phyloP scores from a whole-genome alignment of 2,113 vertebrate species.

The Mixornis gularis region DNA sequence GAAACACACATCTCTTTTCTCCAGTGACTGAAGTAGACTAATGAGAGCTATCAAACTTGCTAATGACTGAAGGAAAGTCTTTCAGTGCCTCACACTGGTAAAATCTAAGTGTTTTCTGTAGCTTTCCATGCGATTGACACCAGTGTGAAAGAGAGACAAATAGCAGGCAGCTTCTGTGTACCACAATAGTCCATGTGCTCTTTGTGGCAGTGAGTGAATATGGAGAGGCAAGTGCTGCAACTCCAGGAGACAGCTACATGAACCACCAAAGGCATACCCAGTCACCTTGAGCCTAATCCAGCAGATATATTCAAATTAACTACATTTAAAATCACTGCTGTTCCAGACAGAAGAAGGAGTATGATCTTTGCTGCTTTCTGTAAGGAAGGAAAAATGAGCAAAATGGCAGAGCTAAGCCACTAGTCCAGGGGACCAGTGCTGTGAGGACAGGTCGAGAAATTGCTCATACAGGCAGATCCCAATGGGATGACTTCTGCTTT shows the following conservation, averaged over 20 bases:
- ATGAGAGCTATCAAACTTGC: slow-evolving; percentile 26
- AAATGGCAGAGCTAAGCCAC: background rate
- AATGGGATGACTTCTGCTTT: background rate
- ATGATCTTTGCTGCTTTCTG: background rate
- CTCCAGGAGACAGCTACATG: background rate
- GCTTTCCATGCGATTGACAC: background rate
- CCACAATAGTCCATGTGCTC: background rate
- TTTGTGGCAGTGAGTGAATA: background rate
- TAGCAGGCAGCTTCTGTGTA: background rate
- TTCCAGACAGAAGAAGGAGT: background rate
- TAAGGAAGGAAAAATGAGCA: background rate
- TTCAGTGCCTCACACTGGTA: background rate
- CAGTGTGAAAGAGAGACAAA: background rate
- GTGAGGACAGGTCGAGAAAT: background rate
- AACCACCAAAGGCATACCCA: background rate
- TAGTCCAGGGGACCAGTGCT: background rate
- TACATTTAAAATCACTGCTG: background rate
- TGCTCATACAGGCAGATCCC: background rate
- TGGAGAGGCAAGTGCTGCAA: background rate
- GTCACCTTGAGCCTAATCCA: background rate
- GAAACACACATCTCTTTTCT: slow-evolving; percentile 40
- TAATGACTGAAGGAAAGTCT: background rate
- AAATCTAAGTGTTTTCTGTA: background rate
- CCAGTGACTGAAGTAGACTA: background rate
- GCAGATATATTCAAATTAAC: background rate